Conservation (phyloP, 2,797 vertebrate species). For the Sebastes kiyomatsui region DNA sequence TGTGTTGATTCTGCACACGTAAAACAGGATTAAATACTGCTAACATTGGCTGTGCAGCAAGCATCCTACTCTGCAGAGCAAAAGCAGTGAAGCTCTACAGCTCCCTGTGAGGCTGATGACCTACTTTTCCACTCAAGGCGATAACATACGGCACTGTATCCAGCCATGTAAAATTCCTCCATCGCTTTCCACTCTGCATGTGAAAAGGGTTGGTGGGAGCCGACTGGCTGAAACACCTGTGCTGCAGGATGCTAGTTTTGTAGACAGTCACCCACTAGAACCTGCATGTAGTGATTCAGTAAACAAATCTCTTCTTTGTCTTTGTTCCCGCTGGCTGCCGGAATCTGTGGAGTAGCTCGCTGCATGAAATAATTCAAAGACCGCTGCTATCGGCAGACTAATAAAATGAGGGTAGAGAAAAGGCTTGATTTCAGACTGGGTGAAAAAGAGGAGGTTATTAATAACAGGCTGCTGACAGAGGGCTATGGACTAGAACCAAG, state of each 20-base stretch:
- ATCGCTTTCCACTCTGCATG: slow-evolving; percentile 39
- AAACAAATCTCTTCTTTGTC: neutral
- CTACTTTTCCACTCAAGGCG: slow-evolving; percentile 71
- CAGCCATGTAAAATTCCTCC: slow-evolving; percentile 62
- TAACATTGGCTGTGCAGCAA: slow-evolving; percentile 29
- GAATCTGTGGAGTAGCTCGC: neutral
- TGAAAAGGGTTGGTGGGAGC: slow-evolving; percentile 5
- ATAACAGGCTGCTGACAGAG: slow-evolving; percentile 28
- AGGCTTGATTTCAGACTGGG: slow-evolving; percentile 13
- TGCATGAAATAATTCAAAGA: slow-evolving; percentile 30
- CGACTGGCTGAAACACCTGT: slow-evolving; percentile 29
- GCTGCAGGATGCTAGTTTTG: slow-evolving; percentile 6
- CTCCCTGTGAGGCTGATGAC: slow-evolving; percentile 66
- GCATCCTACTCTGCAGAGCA: slow-evolving; percentile 44
- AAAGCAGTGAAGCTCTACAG: slow-evolving; percentile 41
- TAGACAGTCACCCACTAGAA: slow-evolving; percentile 1
- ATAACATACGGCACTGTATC: slow-evolving; percentile 50
- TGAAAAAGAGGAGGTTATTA: slow-evolving; percentile 15
- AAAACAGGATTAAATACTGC: slow-evolving; percentile 23
- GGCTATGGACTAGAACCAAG: slow-evolving; percentile 20
- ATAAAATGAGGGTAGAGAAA: neutral
- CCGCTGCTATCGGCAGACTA: slow-evolving; percentile 7
- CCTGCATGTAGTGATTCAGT: neutral
- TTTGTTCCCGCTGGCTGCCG: slow-evolving; percentile 1
- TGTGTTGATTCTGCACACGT: neutral